Percentiles rank a stretch among this genome's conserved stretches.
phyloP scores from a whole-genome alignment of 2,113 vertebrate species.

The Pipa parva region DNA sequence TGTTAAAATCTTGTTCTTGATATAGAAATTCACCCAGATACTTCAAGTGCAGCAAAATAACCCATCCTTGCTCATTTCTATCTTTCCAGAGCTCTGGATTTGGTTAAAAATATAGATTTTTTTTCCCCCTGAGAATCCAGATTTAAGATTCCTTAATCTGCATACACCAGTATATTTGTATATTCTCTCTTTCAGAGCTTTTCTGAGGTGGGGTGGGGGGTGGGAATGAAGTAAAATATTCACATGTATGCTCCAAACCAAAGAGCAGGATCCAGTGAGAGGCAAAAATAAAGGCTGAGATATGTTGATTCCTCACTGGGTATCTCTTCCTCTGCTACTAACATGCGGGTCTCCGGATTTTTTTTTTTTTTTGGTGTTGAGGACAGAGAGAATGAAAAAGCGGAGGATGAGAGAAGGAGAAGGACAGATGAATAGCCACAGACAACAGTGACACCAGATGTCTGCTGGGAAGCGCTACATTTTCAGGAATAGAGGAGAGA shows the following conservation, averaged over 20 bases:
- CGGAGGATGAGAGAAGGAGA: conserved; percentile 37
- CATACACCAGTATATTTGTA: conserved; percentile 21
- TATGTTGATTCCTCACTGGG: conserved; percentile 34
- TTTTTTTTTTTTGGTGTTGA: conserved; percentile 20
- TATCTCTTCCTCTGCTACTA: conserved; percentile 27
- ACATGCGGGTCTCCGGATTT: conserved; percentile 18
- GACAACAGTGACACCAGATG: conserved; percentile 43
- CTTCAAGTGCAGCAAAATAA: conserved; percentile 19
- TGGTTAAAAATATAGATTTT: conserved; percentile 21
- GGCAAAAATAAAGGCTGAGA: conserved; percentile 13
- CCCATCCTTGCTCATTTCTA: conserved; percentile 24
- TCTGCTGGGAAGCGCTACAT: conserved; percentile 42
- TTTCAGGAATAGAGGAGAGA: conserved; percentile 14
- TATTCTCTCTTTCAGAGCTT: conserved; percentile 11
- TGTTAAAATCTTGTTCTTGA: conserved; percentile 8
- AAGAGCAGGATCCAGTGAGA: conserved; percentile 17
- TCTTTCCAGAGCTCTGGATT: neutral
- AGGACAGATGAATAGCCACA: conserved; percentile 40
- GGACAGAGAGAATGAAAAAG: conserved; percentile 38
- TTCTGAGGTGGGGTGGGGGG: too few species aligned
- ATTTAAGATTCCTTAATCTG: conserved; percentile 29
- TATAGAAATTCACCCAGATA: conserved; percentile 17
- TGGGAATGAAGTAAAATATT: conserved; percentile 15
- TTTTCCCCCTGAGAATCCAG: conserved; percentile 15
- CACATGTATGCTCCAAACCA: conserved; percentile 14